Conservation (phyloP, 2,113 vertebrate genomes). For the Menura novaehollandiae region DNA sequence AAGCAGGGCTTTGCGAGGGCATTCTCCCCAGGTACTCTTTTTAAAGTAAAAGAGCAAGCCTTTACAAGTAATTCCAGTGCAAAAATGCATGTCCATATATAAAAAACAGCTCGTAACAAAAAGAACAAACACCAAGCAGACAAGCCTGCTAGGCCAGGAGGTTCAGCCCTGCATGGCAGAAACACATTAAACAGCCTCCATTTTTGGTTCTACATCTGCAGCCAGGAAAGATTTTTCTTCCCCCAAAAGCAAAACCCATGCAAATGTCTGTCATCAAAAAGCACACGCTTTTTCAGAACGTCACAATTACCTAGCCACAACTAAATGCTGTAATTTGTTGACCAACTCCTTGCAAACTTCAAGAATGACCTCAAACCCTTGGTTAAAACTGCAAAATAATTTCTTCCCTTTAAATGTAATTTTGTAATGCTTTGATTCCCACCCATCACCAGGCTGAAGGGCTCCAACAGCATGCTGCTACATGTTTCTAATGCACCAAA, state of each 20-base stretch:
- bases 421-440: slow-evolving; percentile 13
- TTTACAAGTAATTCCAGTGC: background rate
- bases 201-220: background rate
- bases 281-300: background rate
- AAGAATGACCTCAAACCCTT: slow-evolving; percentile 28
- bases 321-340: slow-evolving; percentile 48
- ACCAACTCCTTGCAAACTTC: background rate
- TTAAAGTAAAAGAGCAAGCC: background rate
- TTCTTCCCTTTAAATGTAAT: background rate
- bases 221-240: background rate
- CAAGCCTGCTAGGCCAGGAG: background rate
- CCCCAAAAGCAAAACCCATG: slow-evolving; percentile 7
- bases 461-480: background rate
- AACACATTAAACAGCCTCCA: background rate
- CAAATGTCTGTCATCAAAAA: slow-evolving; percentile 9
- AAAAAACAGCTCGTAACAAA: background rate
- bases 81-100: background rate
- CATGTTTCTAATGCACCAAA: background rate
- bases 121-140: background rate
- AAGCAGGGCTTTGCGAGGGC: background rate
- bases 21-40: background rate
- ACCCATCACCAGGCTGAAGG: background rate
- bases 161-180: background rate
- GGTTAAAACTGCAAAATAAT: slow-evolving; percentile 20
- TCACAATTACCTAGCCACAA: slow-evolving; percentile 35